These are phyloP conservation scores for Uloborus plumipes DNA, from an alignment of 2,888 invertebrate genomes.

Conservation along the genomic window DNA sequence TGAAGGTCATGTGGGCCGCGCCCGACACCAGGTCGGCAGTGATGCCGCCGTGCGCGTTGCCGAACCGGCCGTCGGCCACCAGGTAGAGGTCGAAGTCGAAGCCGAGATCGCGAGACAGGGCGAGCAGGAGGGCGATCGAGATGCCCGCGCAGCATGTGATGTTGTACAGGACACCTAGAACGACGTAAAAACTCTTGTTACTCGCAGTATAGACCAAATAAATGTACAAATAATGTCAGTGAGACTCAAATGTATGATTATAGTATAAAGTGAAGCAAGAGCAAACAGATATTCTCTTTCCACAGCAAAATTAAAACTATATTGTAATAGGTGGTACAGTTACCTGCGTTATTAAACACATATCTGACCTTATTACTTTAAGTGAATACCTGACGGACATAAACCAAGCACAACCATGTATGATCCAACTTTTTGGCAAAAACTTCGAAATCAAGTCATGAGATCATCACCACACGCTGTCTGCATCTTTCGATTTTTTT, in stretches of 20 bases:
- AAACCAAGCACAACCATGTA: too few relatives aligned
- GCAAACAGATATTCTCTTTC: not conserved
- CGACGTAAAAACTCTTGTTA: not conserved
- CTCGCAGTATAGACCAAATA: not conserved
- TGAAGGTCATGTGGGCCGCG: constrained; percentile 91
- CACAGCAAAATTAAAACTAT: too few relatives aligned
- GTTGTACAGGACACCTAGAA: constrained; percentile 69
- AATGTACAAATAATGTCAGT: not conserved
- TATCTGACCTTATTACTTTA: too few relatives aligned
- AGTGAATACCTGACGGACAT: too few relatives aligned
- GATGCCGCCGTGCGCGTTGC: constrained; percentile 77
- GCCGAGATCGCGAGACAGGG: constrained; percentile 86
- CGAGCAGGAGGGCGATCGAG: constrained; percentile 87
- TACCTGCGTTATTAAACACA: too few relatives aligned
- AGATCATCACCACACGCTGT: too few relatives aligned
- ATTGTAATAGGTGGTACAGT: too few relatives aligned
- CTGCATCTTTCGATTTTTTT: too few relatives aligned
- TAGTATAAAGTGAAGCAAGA: not conserved
- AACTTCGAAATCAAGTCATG: too few relatives aligned
- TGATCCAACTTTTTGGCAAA: too few relatives aligned
- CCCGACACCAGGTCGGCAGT: constrained; percentile 88
- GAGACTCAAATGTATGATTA: not conserved
- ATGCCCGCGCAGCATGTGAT: constrained; percentile 88
- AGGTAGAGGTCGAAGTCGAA: constrained; percentile 91
- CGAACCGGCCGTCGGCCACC: constrained; percentile 74